phyloP scores from a whole-genome alignment of 2,113 vertebrate species.

The Cinclus cinclus region DNA sequence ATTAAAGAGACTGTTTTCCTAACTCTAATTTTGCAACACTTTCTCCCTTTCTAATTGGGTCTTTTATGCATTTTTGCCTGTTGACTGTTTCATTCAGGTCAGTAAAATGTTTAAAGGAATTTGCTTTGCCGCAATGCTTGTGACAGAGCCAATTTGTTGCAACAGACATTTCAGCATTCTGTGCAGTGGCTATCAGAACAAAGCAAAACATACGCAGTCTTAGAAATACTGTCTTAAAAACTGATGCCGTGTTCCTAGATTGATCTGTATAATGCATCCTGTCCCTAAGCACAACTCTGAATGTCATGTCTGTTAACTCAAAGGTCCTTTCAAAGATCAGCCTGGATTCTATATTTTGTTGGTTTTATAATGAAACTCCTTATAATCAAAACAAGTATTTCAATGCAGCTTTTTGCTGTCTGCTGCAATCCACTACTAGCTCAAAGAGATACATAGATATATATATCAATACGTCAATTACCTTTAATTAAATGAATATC shows the following conservation, averaged over 20 bases:
- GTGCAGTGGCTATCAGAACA: background rate
- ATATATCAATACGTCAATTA: constrained; percentile 61
- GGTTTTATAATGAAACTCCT: background rate
- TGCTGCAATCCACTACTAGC: background rate
- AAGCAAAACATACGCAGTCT: background rate
- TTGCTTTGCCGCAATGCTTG: background rate
- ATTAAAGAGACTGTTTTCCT: background rate
- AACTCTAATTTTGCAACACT: background rate
- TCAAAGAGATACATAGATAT: background rate
- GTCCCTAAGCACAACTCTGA: background rate
- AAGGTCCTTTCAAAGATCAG: background rate
- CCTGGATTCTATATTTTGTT: background rate
- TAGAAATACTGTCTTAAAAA: background rate
- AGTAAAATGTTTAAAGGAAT: background rate
- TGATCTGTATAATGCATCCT: background rate
- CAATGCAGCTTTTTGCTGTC: background rate
- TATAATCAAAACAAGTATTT: background rate
- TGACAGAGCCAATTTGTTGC: background rate
- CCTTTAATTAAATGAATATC: constrained; percentile 69
- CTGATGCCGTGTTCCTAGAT: background rate
- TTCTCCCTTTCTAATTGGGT: background rate
- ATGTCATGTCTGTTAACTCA: background rate
- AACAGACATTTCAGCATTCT: background rate
- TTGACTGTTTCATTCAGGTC: background rate
- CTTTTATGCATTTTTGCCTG: background rate